Conservation (phyloP, 2,888 invertebrate species). For the Charanyca ferruginea region DNA sequence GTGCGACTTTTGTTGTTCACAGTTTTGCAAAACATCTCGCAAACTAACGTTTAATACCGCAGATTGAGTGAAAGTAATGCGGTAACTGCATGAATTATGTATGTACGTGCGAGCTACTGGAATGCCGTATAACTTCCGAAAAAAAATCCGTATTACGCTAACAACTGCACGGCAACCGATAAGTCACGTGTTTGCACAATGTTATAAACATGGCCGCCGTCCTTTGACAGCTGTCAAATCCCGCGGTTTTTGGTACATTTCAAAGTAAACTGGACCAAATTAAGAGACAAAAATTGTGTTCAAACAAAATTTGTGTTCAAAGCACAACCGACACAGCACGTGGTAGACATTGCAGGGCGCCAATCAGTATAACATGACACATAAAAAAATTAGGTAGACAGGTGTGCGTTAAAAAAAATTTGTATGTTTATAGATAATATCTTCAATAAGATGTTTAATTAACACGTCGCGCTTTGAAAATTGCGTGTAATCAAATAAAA, state of each 20-base stretch:
- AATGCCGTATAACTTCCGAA: slow-evolving; percentile 73
- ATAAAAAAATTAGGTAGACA: slow-evolving; percentile 46
- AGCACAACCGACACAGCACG: slow-evolving; percentile 45
- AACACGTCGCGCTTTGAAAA: slow-evolving; percentile 53
- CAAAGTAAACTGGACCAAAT: too few relatives aligned
- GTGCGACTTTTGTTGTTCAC: slow-evolving; percentile 30
- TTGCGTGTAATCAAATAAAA: slow-evolving; percentile 47
- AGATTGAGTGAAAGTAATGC: slow-evolving; percentile 77
- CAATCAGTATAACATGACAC: slow-evolving; percentile 51
- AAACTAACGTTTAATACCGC: slow-evolving; percentile 59
- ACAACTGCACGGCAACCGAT: slow-evolving; percentile 53
- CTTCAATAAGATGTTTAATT: slow-evolving; percentile 61
- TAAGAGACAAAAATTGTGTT: slow-evolving; percentile 16
- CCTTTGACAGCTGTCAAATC: slow-evolving; percentile 59
- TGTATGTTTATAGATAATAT: slow-evolving; percentile 46
- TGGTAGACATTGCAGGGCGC: slow-evolving; percentile 55
- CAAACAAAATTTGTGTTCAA: slow-evolving; percentile 24
- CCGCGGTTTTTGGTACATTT: slow-evolving; percentile 13
- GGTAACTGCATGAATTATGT: slow-evolving; percentile 77
- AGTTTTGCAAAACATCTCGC: slow-evolving; percentile 58
- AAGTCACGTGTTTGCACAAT: slow-evolving; percentile 54
- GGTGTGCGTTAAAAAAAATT: slow-evolving; percentile 59
- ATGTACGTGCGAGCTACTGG: slow-evolving; percentile 67
- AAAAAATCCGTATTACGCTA: slow-evolving; percentile 67
- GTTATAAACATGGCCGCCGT: slow-evolving; percentile 52